Conservation (phyloP, 2,888 invertebrate species). For the Drosophila affinis region DNA sequence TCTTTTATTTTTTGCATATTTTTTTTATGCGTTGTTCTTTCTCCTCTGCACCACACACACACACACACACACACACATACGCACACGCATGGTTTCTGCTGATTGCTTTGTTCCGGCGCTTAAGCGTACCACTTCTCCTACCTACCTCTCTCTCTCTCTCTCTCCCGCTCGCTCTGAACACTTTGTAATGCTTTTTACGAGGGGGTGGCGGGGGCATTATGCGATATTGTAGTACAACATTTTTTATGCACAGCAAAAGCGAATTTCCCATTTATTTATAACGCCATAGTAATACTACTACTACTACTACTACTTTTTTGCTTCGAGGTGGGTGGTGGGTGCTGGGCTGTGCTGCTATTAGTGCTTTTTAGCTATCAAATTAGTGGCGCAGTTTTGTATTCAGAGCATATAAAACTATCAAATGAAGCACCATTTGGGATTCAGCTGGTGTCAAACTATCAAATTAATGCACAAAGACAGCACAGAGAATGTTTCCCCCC, state of each 20-base stretch:
- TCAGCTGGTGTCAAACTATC: background rate
- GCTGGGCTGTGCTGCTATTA: background rate
- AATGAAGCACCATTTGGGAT: background rate
- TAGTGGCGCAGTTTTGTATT: conserved; percentile 14
- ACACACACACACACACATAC: conserved; percentile 3
- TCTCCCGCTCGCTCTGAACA: conserved; percentile 7
- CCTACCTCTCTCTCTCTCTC: background rate
- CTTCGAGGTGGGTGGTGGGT: background rate
- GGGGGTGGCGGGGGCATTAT: conserved; percentile 3
- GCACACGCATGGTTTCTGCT: conserved; percentile 62
- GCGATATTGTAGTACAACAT: conserved; percentile 8
- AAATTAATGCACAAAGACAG: no score
- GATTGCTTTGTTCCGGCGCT: conserved; percentile 77
- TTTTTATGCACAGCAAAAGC: conserved; percentile 19
- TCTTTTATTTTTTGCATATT: conserved; percentile 39
- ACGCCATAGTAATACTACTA: background rate
- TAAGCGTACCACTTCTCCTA: conserved; percentile 50
- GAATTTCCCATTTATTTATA: conserved; percentile 29
- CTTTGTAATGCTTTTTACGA: conserved; percentile 37
- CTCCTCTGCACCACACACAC: background rate
- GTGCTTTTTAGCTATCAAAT: conserved; percentile 28
- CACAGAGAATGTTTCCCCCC: background rate
- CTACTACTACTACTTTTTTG: background rate
- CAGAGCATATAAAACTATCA: background rate
- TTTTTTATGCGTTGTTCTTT: conserved; percentile 51